Conservation (phyloP, 53 echinoderm and acorn worm genomes). For the Hippasteria phrygiana region DNA sequence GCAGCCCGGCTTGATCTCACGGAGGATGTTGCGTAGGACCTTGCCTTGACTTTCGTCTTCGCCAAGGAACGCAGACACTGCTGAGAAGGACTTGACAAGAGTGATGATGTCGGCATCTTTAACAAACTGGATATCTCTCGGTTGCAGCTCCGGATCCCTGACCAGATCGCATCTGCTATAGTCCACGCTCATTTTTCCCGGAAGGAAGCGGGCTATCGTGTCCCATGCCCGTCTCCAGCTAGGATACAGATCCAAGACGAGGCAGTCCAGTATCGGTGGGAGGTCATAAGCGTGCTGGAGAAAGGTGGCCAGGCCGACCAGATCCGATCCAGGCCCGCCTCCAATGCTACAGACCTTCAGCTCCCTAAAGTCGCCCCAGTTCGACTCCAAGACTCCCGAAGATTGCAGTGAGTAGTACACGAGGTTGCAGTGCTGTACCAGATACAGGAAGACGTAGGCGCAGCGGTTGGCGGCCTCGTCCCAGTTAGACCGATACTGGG, state of each 20-base stretch:
- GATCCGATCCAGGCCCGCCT: constrained; percentile 31
- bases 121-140: background rate
- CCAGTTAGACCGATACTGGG: background rate
- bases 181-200: background rate
- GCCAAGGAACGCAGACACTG: constrained; percentile 13
- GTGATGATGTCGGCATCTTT: constrained; percentile 1
- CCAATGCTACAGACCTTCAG: constrained; percentile 22
- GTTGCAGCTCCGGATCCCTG: background rate
- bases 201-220: background rate
- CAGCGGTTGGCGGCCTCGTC: constrained; percentile 11
- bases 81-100: constrained; percentile 28
- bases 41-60: background rate
- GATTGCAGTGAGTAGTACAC: background rate
- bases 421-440: constrained; percentile 16
- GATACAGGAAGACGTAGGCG: constrained; percentile 21
- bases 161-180: constrained; percentile 21
- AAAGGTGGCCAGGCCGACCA: constrained; percentile 13
- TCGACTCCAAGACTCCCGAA: too few species aligned
- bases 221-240: constrained; percentile 35
- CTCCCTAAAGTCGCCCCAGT: background rate
- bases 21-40: background rate
- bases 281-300: background rate
- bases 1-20: constrained; percentile 10
- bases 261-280: background rate
- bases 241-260: constrained; percentile 28